Evolutionary conservation across 2,888 invertebrate genomes (phyloP), one percentile per base, ranked within the genome.

Genomic region (Melipona beecheii): DNA sequence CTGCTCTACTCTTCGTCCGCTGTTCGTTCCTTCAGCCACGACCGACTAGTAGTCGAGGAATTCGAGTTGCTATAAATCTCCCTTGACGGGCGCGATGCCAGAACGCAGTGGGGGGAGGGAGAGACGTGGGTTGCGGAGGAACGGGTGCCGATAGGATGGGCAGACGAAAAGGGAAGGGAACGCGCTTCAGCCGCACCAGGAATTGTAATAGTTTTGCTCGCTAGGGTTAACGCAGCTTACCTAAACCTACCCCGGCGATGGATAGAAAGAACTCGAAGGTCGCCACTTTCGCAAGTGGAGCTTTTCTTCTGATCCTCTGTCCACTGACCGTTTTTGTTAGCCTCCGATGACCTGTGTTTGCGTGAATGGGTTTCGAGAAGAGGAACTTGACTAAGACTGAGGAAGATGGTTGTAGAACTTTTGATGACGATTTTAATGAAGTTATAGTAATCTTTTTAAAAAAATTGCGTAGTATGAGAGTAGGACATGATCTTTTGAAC

Each of bases 61-160:
- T 94, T 94, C 94, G 94, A 94, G 94, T 94, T 94, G 92, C 93
- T 93, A 94, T 94, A 94, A 94, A 94, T 94, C 94, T 93, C 92
- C 91, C 94, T 93, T 94, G 94, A 94, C 94, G 94, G 93, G 92
- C 92, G 93, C 93, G 93, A 93, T 93, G 93, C 93, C 93, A 91
- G 91, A 80, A 80, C 87, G 91, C 66, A 75, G 73, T 49, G 78
- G 75, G 79, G 81, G 58, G 81, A 58, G 78, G 76, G 69, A 68
- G 66, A 75, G 80, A 85, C 85, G 84, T 77, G 83, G 83, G 87
- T 87, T 83, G 85, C 82, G 87, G 83, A 83, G 86, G 87, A 89
- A 88, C 86, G 87, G 75, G 66, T 52, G 89, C 49, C 49, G 84
- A 86, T 85, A 78, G 85, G 84, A 79, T 78, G 84, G 76, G 87